Conservation (phyloP, 1,140 invertebrate species). For the Magallana gigas region DNA sequence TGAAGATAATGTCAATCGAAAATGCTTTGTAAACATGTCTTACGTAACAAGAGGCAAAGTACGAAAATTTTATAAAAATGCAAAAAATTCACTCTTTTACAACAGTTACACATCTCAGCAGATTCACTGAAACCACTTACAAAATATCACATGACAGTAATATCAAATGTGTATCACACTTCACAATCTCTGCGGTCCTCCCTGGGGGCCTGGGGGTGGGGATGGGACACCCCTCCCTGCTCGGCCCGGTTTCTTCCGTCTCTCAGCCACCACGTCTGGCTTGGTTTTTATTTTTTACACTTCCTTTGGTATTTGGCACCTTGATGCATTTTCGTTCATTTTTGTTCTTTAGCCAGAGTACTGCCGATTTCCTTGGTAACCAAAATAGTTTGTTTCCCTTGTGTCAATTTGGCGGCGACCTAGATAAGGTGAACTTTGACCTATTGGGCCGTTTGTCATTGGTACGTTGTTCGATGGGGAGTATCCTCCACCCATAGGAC, state of each 20-base stretch:
- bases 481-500: constrained; percentile 56
- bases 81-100: neutral
- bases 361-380: constrained; percentile 43
- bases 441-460: constrained; percentile 75
- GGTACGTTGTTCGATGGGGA: constrained; percentile 58
- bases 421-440: constrained; percentile 77
- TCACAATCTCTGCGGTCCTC: neutral
- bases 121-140: neutral
- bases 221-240: neutral
- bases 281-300: no score
- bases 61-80: constrained; percentile 19
- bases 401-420: constrained; percentile 67
- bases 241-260: neutral
- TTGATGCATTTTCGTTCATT: neutral
- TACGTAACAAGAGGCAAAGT: neutral
- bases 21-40: neutral
- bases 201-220: neutral
- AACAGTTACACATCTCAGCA: constrained; percentile 1
- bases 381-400: constrained; percentile 51
- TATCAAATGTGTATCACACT: constrained; percentile 29
- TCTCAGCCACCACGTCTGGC: neutral
- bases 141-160: constrained; percentile 39
- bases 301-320: neutral
- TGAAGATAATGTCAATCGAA: neutral
- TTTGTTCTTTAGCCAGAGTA: constrained; percentile 21